Conservation (phyloP, 2,888 invertebrate species). For the Drosophila merina region DNA sequence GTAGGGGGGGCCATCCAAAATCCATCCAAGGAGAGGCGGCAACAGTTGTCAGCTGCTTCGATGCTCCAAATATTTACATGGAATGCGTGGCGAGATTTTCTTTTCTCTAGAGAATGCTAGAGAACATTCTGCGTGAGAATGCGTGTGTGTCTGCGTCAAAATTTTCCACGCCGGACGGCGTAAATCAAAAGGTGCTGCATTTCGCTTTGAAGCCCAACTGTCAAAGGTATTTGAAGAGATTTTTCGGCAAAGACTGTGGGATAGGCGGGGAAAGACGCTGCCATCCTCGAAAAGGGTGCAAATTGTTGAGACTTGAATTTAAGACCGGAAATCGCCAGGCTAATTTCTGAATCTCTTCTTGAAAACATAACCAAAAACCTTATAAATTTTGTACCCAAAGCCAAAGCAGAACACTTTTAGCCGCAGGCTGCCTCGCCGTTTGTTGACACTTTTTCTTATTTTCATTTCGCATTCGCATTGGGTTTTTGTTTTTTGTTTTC, state of each 20-base stretch:
- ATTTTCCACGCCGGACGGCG: slow-evolving; percentile 70
- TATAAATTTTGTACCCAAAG: background rate
- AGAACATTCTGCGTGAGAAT: background rate
- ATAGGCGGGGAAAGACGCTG: too few relatives aligned
- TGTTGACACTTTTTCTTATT: slow-evolving; percentile 36
- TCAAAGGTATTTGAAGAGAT: slow-evolving; percentile 70
- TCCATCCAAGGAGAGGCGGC: slow-evolving; percentile 66
- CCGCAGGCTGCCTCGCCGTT: slow-evolving; percentile 45
- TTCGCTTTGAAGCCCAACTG: slow-evolving; percentile 64
- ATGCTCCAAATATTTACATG: slow-evolving; percentile 68
- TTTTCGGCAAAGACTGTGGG: slow-evolving; percentile 24
- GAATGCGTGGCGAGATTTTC: slow-evolving; percentile 48
- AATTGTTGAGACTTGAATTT: background rate
- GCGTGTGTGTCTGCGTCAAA: slow-evolving; percentile 48
- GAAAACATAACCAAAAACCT: background rate
- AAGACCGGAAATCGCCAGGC: background rate
- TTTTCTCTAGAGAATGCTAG: slow-evolving; percentile 9
- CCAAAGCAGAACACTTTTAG: background rate
- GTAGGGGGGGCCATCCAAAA: slow-evolving; percentile 53
- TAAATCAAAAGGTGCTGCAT: slow-evolving; percentile 70
- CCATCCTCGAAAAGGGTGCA: background rate
- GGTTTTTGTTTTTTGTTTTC: slow-evolving; percentile 20
- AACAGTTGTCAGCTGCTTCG: slow-evolving; percentile 25
- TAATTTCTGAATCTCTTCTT: background rate
- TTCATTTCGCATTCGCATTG: slow-evolving; percentile 24